Base-by-base conservation (phyloP, 2,113 vertebrate genomes). In the Protomyctophum bolini region DNA sequence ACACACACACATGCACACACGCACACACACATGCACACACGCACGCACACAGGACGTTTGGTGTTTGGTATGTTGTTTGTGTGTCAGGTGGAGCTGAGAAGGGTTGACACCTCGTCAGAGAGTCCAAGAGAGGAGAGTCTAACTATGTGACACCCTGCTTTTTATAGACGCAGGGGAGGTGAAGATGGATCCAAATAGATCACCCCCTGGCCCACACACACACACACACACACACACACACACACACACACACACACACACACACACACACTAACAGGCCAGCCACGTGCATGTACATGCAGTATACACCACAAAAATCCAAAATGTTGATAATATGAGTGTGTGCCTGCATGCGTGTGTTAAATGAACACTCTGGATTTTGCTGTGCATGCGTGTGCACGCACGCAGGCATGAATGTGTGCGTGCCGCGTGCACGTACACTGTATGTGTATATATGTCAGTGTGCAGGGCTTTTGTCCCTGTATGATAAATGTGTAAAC, bases 101-200 rank as follows among this genome's bases (percentile, higher is more conserved):
- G 78, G 85, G 81, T 87, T 83, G 84, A 85, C 88, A 89, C 88
- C 87, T 90, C 84, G 85, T 88, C 88, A 80, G 75, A 72, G 79
- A 90, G 88, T 90, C 88, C 88, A 81, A 82, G 66, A 84, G 83
- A 86, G 76, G 84, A 79, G 80, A 82, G 82, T 82, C 81, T 76
- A 84, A 87, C 86, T 88, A 87, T 89, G 85, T 82, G 78, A 86
- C 88, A 77, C 77, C 64, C 9, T 48, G 83, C 86, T 88, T 88
- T 89, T 89, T 88, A 86, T 91, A 89, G 86, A 86, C 66, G 7
- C 70, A 45, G 50, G 73, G 65, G 81, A 75, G 86, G 83, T 58
- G 76, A 80, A 85, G 83, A 82, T 63, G 55, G 71, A 79, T 80
- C 75, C 75, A 86, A 76, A 60, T 68, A 64, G 81, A 84, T 79